Base-by-base conservation (phyloP, 2,888 invertebrate genomes). In the Mythimna loreyi region DNA sequence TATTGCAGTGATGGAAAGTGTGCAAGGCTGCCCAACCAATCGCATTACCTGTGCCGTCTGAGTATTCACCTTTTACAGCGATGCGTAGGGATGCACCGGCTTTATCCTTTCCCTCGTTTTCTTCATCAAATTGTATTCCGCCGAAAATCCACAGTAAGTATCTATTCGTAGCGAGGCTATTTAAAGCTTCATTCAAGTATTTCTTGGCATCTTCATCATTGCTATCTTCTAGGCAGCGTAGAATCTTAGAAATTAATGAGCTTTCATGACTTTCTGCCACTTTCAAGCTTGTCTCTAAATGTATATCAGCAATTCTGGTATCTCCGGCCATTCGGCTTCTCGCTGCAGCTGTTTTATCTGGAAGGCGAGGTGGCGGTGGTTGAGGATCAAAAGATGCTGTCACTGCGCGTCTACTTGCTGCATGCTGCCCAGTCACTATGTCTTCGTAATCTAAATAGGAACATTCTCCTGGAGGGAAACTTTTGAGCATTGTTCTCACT, bases 11-110 rank as follows among this genome's bases (percentile, higher is more conserved):
- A 78, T 93, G 79, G 57, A 93, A 82, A 25, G 92, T 86, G 77
- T 95, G 95, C 60, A 95, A 74, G 1, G 94, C 94, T 9, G 94
- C 96, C 94, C 94, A 96, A 9, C 93, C 94, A 58, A 96, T 93
- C 1, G 92, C 89, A 76, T 90, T 92, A n/a, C 91, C 87, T 45
- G 90, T 92, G 3, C 94, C 94, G 67, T 95, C 94, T 30, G 94
- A 92, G 58, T 83, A 83, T 66, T 93, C 91, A 11, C 94, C 93
- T 76, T 92, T 94, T 2, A 91, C 91, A 23, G 94, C 91, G 59
- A 95, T 90, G n/a, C 89, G 90, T 66, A 95, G 89, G 28, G 95
- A 94, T 56, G 93, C 92, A 28, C 85, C 83, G 3, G 93, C 92
- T 65, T 82, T 72, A 47, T 87, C 83, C 47, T 78, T 74, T 11